Evolutionary conservation across 92 coral and sea anemone genomes (phyloP).

Genomic region (Galaxea fascicularis): DNA sequence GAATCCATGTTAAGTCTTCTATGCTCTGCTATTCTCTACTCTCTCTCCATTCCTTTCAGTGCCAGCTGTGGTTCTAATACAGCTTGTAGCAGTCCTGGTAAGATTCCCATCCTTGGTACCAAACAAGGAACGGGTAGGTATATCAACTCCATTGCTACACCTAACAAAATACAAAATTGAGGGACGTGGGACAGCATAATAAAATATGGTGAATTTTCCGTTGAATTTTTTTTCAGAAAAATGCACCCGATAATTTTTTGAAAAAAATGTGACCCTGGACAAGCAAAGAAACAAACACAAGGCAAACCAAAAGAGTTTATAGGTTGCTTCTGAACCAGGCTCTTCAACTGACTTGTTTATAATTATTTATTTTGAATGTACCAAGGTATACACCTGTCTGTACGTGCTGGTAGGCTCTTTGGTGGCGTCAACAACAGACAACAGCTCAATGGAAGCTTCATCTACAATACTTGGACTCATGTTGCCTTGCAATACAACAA

Average conservation of each 20-base stretch:
- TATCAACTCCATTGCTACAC: neutral
- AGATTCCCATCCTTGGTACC: slow-evolving; percentile 49
- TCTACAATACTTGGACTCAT: slow-evolving; percentile 61
- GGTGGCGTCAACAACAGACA: slow-evolving; percentile 29
- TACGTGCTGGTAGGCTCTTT: neutral
- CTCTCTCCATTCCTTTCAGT: slow-evolving; percentile 14
- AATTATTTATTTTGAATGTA: too few species aligned
- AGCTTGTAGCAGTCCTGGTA: slow-evolving; percentile 43
- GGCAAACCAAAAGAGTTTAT: too few species aligned
- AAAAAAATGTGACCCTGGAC: too few species aligned
- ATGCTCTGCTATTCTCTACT: neutral
- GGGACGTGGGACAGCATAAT: too few species aligned
- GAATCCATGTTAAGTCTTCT: neutral
- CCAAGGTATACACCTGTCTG: slow-evolving; percentile 52
- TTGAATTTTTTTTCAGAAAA: too few species aligned
- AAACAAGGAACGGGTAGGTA: slow-evolving; percentile 38
- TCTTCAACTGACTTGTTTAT: too few species aligned
- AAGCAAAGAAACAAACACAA: too few species aligned
- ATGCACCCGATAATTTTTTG: too few species aligned
- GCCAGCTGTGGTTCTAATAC: slow-evolving; percentile 45
- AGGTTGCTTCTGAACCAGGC: too few species aligned
- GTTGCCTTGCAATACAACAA: slow-evolving; percentile 58
- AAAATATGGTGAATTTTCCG: too few species aligned
- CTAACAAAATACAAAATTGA: too few species aligned
- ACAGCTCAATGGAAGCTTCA: slow-evolving; percentile 32